Percentiles rank a stretch among this genome's conserved stretches.
These are phyloP conservation scores for Drosophila borborema DNA, from an alignment of 2,888 invertebrate genomes.

Conservation along the genomic window DNA sequence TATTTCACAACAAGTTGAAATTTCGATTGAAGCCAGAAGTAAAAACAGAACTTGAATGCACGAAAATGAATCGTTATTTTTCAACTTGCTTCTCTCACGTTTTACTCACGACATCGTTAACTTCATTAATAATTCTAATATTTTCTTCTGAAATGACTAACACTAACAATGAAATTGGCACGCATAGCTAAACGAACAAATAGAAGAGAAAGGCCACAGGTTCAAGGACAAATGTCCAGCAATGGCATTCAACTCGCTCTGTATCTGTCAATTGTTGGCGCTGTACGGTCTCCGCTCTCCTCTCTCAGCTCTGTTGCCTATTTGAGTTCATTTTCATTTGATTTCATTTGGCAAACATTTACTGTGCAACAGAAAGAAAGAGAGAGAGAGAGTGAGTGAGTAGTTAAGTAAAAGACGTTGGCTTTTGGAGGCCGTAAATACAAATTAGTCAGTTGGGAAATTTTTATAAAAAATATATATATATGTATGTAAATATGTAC, in stretches of 20 bases:
- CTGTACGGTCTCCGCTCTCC: constrained; percentile 8
- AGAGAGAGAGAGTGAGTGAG: not conserved
- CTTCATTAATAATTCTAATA: not conserved
- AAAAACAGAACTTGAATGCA: constrained; percentile 21
- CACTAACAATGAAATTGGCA: constrained; percentile 16
- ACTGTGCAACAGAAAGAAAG: not conserved
- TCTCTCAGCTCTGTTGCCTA: not conserved
- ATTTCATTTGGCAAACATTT: constrained; percentile 16
- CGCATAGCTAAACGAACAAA: not conserved
- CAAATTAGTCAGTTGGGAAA: constrained; percentile 41
- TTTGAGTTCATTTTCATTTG: too few species aligned
- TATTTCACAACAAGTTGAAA: constrained; percentile 53
- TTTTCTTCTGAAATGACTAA: constrained; percentile 19
- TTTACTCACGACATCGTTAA: constrained; percentile 1
- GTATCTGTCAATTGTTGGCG: constrained; percentile 12
- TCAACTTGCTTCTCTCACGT: not conserved
- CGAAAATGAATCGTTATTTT: constrained; percentile 4
- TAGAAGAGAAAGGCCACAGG: constrained; percentile 40
- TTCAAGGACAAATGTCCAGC: constrained; percentile 62
- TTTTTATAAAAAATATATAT: constrained; percentile 15
- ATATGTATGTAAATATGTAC: not conserved
- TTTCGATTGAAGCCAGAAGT: constrained; percentile 15
- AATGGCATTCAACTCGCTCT: constrained; percentile 58
- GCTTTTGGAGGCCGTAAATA: constrained; percentile 4
- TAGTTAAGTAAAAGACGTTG: not conserved